Conservation (phyloP, 2,888 invertebrate genomes). For the Agrochola macilenta region DNA sequence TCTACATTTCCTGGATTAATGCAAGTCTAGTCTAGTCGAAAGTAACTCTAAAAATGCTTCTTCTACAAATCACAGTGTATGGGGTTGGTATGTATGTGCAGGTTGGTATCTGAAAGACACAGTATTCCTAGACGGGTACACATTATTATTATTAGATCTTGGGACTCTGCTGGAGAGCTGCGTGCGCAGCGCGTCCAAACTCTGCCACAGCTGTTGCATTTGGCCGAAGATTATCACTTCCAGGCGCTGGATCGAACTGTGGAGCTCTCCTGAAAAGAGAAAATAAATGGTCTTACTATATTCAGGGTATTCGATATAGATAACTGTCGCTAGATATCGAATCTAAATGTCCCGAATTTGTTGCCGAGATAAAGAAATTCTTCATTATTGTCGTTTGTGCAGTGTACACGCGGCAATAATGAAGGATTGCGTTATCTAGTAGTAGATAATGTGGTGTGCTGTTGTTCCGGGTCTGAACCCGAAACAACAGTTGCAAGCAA, state of each 20-base stretch:
- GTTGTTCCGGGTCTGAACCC: background rate
- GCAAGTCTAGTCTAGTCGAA: too few relatives aligned
- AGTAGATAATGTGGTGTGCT: too few relatives aligned
- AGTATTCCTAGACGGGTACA: slow-evolving; percentile 79
- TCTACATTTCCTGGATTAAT: too few relatives aligned
- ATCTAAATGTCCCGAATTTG: background rate
- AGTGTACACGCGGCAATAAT: too few relatives aligned
- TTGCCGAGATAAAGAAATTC: too few relatives aligned
- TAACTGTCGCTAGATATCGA: background rate
- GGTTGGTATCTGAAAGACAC: slow-evolving; percentile 60
- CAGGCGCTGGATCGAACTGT: slow-evolving; percentile 83
- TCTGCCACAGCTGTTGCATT: slow-evolving; percentile 89
- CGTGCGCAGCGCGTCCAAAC: slow-evolving; percentile 82
- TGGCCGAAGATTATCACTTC: slow-evolving; percentile 87
- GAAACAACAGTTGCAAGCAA: background rate
- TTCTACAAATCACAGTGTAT: slow-evolving; percentile 35
- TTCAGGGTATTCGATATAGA: too few relatives aligned
- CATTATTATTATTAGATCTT: slow-evolving; percentile 39
- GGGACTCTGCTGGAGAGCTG: slow-evolving; percentile 74
- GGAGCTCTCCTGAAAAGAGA: slow-evolving; percentile 82
- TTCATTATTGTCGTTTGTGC: background rate
- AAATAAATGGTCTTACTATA: background rate
- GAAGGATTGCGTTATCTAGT: too few relatives aligned
- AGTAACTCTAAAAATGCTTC: background rate
- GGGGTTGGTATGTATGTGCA: slow-evolving; percentile 37